Conservation (phyloP, 2,113 vertebrate genomes). For the Sceloporus undulatus region DNA sequence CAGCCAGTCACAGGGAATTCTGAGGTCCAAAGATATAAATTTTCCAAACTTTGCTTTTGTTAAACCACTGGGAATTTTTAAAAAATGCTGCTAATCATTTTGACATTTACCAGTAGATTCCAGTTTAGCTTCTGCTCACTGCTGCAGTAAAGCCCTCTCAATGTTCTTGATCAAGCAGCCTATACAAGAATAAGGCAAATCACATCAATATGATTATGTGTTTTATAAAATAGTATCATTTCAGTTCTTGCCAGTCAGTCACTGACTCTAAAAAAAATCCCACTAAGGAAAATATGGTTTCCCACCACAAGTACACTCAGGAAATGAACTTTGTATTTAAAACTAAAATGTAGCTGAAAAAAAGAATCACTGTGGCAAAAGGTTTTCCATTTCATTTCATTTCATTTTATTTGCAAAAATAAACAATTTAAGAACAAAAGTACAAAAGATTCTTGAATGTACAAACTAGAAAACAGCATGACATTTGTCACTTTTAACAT, state of each 20-base stretch:
- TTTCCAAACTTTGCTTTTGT: too few species aligned
- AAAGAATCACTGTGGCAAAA: background rate
- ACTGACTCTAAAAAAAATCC: too few species aligned
- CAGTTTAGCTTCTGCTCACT: background rate
- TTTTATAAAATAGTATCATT: background rate
- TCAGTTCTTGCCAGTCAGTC: background rate
- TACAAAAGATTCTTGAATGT: slow-evolving; percentile 79
- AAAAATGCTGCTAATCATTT: too few species aligned
- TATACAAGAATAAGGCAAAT: background rate
- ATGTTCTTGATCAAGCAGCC: background rate
- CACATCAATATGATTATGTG: background rate
- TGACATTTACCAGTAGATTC: too few species aligned
- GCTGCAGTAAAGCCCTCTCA: background rate
- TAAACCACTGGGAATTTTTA: too few species aligned
- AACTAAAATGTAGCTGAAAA: slow-evolving; percentile 5
- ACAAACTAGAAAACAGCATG: slow-evolving; percentile 81
- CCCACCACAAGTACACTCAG: background rate
- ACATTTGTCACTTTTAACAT: slow-evolving; percentile 78
- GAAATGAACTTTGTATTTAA: background rate
- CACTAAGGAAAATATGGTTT: background rate
- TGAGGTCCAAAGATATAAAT: too few species aligned
- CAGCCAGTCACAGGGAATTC: too few species aligned
- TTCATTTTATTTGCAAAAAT: slow-evolving; percentile 80
- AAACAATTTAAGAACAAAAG: slow-evolving; percentile 81
- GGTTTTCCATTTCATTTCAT: slow-evolving; percentile 71